Evolutionary conservation across 1,140 invertebrate genomes (phyloP), one percentile per base, ranked within the genome.

Genomic region (Pseudomyrmex gracilis): DNA sequence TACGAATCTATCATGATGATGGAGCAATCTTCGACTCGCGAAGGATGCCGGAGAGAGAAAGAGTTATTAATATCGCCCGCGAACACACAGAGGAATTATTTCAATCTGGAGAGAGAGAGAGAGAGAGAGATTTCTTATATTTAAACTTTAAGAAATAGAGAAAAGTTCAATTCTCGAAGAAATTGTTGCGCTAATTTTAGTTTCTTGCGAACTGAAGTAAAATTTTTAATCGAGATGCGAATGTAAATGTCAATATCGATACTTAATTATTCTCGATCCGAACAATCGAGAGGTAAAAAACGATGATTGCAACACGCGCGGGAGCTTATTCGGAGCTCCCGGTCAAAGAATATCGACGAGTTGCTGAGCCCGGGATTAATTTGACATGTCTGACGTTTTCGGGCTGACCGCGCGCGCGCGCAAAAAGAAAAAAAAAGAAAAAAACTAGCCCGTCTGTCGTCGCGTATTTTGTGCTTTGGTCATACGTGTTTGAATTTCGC

Each of bases 401-500:
- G 0, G 24, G 13, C 61, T 34, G 8, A 3, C 15, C 5, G 9
- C 12, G 67, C n/a, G n/a, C n/a, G n/a, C n/a, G n/a, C n/a, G n/a
- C n/a, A n/a, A n/a, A n/a, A n/a, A n/a, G n/a, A n/a, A 63, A 74
- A 74, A 84, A 66, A 84, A 34, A 73, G 80, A 74, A 84, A 66
- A 84, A 49, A 5, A 43, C 51, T 24, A 2, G 13, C 22, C 34
- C 73, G 58, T 61, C 20, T 15, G 73, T 63, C 68, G 10, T 43
- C 66, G 76, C 55, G 66, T 71, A 70, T 70, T 80, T 80, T 71
- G 64, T 57, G 17, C 66, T 71, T 80, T 15, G 20, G 20, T 34
- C 13, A n/a, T 20, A 47, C 34, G 20, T 49, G 66, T 63, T 90
- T 83, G 73, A 55, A 45, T 90, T 91, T 89, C 91, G 57, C 49